Percentiles rank a stretch among this genome's conserved stretches.
Evolutionary conservation across 1,140 invertebrate species (phyloP).

Genomic region (Branchinecta lindahli): DNA sequence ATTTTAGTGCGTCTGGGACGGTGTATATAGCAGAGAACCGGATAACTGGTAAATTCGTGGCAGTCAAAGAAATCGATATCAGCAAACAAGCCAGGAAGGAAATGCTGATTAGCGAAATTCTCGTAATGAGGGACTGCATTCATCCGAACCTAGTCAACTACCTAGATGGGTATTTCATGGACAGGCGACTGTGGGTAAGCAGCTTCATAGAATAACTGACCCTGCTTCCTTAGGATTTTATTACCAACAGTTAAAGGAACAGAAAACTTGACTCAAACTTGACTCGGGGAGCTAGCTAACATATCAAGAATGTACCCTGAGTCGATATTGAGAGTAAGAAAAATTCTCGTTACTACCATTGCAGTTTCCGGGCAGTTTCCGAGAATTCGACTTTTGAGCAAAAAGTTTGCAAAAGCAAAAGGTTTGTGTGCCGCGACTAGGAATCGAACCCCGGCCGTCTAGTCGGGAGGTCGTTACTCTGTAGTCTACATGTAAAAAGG

Average conservation of each 20-base stretch:
- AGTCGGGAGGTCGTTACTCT: too few relatives aligned
- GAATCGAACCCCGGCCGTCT: too few relatives aligned
- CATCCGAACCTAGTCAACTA: conserved; percentile 97
- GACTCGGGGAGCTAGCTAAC: too few relatives aligned
- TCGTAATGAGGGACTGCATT: conserved; percentile 78
- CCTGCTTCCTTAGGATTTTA: not conserved
- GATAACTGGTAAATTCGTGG: conserved; percentile 53
- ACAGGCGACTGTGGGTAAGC: conserved; percentile 75
- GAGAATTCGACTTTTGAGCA: too few relatives aligned
- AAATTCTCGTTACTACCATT: too few relatives aligned
- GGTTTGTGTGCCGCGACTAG: too few relatives aligned
- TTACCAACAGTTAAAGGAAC: not conserved
- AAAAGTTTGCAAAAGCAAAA: too few relatives aligned
- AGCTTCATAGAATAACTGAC: not conserved
- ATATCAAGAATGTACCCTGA: too few relatives aligned
- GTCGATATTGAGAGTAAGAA: too few relatives aligned
- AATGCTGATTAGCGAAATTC: conserved; percentile 84
- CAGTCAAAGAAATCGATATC: conserved; percentile 91
- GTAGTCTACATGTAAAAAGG: too few relatives aligned
- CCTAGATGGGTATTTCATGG: conserved; percentile 73
- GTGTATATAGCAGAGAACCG: conserved; percentile 76
- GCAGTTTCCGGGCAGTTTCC: too few relatives aligned
- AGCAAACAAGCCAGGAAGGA: conserved; percentile 86
- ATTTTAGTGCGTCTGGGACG: conserved; percentile 54
- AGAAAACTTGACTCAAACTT: too few relatives aligned